A percentile compares a stretch with the other conserved stretches of the same genome.
Conservation (phyloP, 2,888 invertebrate genomes). For the Heteropelma amictum region DNA sequence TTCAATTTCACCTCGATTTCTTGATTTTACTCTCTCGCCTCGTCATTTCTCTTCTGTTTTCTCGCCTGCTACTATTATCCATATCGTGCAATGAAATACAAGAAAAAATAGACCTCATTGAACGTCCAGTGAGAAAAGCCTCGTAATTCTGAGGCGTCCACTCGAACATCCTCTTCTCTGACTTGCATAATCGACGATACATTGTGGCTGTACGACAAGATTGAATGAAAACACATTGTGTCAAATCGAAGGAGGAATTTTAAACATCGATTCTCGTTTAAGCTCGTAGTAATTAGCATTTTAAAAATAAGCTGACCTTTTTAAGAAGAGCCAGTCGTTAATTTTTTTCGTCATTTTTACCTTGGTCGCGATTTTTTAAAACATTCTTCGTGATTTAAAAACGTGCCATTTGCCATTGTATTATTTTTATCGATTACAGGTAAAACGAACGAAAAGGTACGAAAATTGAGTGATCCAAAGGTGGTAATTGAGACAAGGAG, state of each 20-base stretch:
- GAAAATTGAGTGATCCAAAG: no score
- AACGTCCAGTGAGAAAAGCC: constrained; percentile 2
- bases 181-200: neutral
- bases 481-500: constrained; percentile 7
- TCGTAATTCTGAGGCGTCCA: neutral
- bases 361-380: no score
- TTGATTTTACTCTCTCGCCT: neutral
- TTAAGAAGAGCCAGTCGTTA: no score
- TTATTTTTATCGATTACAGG: no score
- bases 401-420: no score
- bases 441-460: constrained; percentile 1
- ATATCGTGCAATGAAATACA: neutral
- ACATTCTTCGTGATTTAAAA: no score
- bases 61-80: neutral
- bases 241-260: no score
- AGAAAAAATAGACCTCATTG: neutral
- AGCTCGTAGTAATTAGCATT: no score
- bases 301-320: no score
- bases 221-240: neutral
- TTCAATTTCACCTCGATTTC: neutral
- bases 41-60: neutral
- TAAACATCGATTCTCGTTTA: no score
- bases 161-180: neutral
- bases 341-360: no score
- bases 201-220: neutral